phyloP scores from a whole-genome alignment of 2,797 vertebrate species.

The Remorina albescens region DNA sequence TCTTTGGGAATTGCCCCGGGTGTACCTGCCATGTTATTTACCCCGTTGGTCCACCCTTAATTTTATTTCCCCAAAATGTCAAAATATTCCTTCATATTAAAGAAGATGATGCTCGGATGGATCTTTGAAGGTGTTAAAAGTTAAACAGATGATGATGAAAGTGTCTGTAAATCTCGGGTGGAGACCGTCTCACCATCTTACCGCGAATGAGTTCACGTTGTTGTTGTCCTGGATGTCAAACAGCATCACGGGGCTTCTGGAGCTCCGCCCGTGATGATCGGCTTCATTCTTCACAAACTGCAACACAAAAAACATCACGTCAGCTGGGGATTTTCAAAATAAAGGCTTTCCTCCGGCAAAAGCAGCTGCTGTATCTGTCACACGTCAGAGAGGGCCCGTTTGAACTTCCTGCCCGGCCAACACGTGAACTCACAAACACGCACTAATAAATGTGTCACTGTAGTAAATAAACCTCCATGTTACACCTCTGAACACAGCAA shows the following conservation, averaged over 20 bases:
- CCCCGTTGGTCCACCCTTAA: too few species aligned
- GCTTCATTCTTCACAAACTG: conserved; percentile 83
- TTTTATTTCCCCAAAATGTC: conserved; percentile 15
- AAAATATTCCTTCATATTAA: conserved; percentile 36
- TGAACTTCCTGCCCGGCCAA: conserved; percentile 20
- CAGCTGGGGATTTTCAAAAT: conserved; percentile 8
- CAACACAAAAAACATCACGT: conserved; percentile 46
- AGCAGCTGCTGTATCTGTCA: neutral
- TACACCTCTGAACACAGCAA: conserved; percentile 35
- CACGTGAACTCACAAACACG: conserved; percentile 54
- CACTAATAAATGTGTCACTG: conserved; percentile 46
- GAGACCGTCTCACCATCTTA: conserved; percentile 68
- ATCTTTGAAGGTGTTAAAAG: conserved; percentile 24
- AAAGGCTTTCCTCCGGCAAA: neutral
- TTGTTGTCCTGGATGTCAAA: conserved; percentile 87
- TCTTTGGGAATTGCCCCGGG: too few species aligned
- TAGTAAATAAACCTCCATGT: conserved; percentile 39
- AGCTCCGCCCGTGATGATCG: conserved; percentile 81
- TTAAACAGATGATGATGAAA: conserved; percentile 40
- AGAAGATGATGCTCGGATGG: conserved; percentile 38
- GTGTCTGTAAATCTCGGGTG: neutral
- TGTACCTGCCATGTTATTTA: too few species aligned
- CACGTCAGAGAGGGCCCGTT: conserved; percentile 11
- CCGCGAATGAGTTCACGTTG: conserved; percentile 88
- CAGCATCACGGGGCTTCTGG: conserved; percentile 85